Evolutionary conservation across 2,888 invertebrate genomes (phyloP).

Genomic region (Athetis lepigone): DNA sequence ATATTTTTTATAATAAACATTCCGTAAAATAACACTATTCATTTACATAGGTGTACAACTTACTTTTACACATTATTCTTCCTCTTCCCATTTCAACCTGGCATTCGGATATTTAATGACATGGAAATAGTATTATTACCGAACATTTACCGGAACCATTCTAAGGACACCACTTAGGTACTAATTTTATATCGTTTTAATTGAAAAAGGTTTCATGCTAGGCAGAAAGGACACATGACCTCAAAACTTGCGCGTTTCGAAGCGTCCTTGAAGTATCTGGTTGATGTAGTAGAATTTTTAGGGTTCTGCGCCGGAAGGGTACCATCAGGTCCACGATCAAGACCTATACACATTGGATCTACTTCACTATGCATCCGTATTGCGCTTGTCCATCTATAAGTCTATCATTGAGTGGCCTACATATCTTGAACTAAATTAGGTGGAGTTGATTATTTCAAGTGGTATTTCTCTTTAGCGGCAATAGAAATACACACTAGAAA

Average conservation of each 20-base stretch:
- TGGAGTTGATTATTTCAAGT: too few relatives aligned
- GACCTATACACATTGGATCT: too few relatives aligned
- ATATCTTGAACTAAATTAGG: too few relatives aligned
- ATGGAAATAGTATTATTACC: constrained; percentile 28
- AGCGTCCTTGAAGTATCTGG: constrained; percentile 14
- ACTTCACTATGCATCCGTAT: too few relatives aligned
- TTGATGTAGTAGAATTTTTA: background rate
- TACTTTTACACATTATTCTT: constrained; percentile 7
- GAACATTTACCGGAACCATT: constrained; percentile 36
- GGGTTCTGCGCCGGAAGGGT: too few relatives aligned
- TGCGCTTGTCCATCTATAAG: too few relatives aligned
- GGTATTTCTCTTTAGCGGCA: too few relatives aligned
- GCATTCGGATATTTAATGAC: constrained; percentile 27
- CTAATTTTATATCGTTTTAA: constrained; percentile 1
- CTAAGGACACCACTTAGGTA: constrained; percentile 2
- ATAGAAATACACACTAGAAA: too few relatives aligned
- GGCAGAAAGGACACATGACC: background rate
- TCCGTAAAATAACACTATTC: background rate
- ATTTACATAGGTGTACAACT: background rate
- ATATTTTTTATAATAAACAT: background rate
- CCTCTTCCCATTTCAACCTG: constrained; percentile 23
- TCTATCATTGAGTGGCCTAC: too few relatives aligned
- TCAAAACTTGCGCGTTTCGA: background rate
- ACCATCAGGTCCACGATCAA: too few relatives aligned
- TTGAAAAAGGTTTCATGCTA: background rate